Evolutionary conservation across 2,888 invertebrate species (phyloP).

Genomic region (Synergus laeviventris): DNA sequence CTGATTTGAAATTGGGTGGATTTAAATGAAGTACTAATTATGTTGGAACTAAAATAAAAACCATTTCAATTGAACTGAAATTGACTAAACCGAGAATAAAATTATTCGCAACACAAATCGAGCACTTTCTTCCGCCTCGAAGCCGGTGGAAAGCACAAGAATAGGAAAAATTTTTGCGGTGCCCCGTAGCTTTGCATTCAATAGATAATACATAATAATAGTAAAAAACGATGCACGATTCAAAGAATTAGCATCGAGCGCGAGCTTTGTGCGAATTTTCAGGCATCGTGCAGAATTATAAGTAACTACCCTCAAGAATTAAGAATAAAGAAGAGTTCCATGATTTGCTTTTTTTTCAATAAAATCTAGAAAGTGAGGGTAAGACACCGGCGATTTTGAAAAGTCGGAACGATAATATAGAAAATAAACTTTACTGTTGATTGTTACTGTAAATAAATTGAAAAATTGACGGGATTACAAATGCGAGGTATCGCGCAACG

Average conservation of each 20-base stretch:
- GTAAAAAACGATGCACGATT: conserved; percentile 39
- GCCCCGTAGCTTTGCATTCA: neutral
- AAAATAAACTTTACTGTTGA: neutral
- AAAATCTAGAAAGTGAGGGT: neutral
- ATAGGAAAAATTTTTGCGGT: conserved; percentile 10
- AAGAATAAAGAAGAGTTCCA: neutral
- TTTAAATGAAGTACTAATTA: neutral
- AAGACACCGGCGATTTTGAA: neutral
- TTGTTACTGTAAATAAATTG: neutral
- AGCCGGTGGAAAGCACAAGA: conserved; percentile 20
- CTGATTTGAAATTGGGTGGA: neutral
- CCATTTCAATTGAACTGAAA: neutral
- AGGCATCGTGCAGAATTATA: conserved; percentile 55
- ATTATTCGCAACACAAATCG: conserved; percentile 29
- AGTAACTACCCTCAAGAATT: neutral
- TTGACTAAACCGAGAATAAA: neutral
- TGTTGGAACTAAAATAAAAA: neutral
- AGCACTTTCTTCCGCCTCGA: conserved; percentile 22
- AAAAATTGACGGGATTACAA: neutral
- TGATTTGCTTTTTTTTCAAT: neutral
- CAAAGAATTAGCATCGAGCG: conserved; percentile 53
- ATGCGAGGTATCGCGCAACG: neutral
- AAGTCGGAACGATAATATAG: neutral
- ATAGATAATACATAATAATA: neutral
- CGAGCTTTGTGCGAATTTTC: conserved; percentile 55